Evolutionary conservation across 1,140 invertebrate species (phyloP).

Genomic region (Aporrectodea caliginosa): DNA sequence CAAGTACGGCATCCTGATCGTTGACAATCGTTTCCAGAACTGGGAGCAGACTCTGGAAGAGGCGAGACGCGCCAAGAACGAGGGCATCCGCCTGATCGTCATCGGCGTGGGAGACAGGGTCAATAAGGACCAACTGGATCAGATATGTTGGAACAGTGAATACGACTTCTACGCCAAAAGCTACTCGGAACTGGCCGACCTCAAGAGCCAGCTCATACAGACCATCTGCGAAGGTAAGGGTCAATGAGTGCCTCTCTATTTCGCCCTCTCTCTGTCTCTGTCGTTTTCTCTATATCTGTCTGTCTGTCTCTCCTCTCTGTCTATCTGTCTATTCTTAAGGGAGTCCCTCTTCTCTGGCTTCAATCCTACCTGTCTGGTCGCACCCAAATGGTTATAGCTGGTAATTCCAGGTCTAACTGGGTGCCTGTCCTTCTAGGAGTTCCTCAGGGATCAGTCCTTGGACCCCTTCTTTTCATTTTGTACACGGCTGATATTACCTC

Average conservation of each 20-base stretch:
- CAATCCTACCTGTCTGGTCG: background rate
- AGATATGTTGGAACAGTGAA: background rate
- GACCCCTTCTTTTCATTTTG: background rate
- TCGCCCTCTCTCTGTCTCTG: no score
- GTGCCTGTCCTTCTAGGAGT: no score
- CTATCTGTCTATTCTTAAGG: background rate
- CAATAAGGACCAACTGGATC: background rate
- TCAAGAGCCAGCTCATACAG: background rate
- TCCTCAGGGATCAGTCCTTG: no score
- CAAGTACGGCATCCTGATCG: background rate
- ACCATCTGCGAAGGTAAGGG: background rate
- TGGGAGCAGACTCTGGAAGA: background rate
- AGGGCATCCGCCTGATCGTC: background rate
- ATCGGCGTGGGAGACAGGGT: background rate
- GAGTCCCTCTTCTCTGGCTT: no score
- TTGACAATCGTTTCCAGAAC: background rate
- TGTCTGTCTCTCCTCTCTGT: background rate
- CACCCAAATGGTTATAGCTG: no score
- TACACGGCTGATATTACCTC: background rate
- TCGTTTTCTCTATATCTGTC: no score
- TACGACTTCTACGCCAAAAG: background rate
- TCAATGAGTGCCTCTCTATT: background rate
- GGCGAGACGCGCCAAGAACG: background rate
- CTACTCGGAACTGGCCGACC: background rate
- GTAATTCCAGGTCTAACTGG: no score